Percentiles rank a stretch among this genome's conserved stretches.
Evolutionary conservation across 2,113 vertebrate species (phyloP).

Genomic region (Sturnus vulgaris): DNA sequence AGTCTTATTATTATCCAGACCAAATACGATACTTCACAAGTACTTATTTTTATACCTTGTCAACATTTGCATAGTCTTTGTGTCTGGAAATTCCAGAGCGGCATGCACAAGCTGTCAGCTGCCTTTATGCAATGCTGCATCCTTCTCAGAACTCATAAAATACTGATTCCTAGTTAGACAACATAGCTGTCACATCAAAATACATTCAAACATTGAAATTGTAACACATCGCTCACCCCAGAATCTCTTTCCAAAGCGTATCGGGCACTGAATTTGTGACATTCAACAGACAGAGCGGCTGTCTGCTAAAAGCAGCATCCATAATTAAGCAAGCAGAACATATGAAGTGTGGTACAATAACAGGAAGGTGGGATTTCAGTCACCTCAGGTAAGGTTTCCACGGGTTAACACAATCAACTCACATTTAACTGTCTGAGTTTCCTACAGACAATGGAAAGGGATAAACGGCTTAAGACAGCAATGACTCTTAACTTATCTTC

Average conservation of each 20-base stretch:
- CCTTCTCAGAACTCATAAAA: background rate
- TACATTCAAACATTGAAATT: background rate
- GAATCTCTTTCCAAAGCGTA: background rate
- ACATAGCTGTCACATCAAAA: constrained; percentile 5
- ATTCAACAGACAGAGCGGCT: background rate
- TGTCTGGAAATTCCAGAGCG: constrained; percentile 6
- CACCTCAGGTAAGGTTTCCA: background rate
- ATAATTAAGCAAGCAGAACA: constrained; percentile 29
- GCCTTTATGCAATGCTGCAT: background rate
- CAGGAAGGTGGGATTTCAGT: constrained; percentile 24
- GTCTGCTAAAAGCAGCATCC: constrained; percentile 16
- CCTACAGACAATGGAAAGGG: background rate
- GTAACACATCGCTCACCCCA: background rate
- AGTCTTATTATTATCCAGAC: background rate
- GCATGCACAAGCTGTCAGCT: background rate
- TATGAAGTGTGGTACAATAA: background rate
- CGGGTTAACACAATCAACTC: background rate
- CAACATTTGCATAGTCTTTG: background rate
- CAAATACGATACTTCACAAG: background rate
- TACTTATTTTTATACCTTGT: background rate
- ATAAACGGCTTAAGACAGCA: constrained; percentile 11
- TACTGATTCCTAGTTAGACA: background rate
- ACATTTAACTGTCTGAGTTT: background rate
- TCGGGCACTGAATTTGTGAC: background rate
- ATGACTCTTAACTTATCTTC: background rate